Evolutionary conservation across 1,140 invertebrate species (phyloP).

Genomic region (Drosophila pectinifera): DNA sequence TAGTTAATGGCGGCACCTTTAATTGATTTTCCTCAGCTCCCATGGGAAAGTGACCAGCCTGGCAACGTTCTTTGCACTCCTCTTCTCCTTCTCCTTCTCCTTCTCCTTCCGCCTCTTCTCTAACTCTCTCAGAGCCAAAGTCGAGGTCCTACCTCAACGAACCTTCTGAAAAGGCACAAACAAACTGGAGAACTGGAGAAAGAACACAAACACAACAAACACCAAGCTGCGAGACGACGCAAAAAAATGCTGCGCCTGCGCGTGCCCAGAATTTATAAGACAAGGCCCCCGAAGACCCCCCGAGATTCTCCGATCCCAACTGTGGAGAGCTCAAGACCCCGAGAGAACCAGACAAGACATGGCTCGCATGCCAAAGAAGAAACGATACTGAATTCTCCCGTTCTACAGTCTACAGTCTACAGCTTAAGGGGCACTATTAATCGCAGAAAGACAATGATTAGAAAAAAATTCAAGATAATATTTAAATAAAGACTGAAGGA

Average conservation of each 20-base stretch:
- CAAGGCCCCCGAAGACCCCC: constrained; percentile 1
- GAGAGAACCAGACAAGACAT: constrained; percentile 15
- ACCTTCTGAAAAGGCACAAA: constrained; percentile 6
- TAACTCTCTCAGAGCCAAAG: constrained; percentile 13
- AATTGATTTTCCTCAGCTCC: constrained; percentile 65
- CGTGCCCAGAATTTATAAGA: constrained; percentile 34
- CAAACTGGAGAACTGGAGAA: constrained; percentile 18
- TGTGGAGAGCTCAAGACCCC: not conserved
- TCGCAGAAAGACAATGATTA: too few relatives aligned
- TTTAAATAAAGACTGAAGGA: not conserved
- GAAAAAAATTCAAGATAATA: not conserved
- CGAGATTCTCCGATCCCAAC: constrained; percentile 17
- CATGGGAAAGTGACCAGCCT: constrained; percentile 58
- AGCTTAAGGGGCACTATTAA: constrained; percentile 6
- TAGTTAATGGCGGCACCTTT: constrained; percentile 51
- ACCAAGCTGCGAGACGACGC: constrained; percentile 9
- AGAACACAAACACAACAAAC: constrained; percentile 9
- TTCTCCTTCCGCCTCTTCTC: not conserved
- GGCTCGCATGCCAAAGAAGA: constrained; percentile 32
- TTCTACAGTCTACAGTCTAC: not conserved
- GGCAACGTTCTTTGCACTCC: not conserved
- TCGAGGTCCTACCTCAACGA: constrained; percentile 50
- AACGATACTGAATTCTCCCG: constrained; percentile 16
- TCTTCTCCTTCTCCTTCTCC: not conserved
- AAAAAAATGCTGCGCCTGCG: constrained; percentile 57